phyloP scores from a whole-genome alignment of 2,888 invertebrate genomes.

The Panzeria rudis region DNA sequence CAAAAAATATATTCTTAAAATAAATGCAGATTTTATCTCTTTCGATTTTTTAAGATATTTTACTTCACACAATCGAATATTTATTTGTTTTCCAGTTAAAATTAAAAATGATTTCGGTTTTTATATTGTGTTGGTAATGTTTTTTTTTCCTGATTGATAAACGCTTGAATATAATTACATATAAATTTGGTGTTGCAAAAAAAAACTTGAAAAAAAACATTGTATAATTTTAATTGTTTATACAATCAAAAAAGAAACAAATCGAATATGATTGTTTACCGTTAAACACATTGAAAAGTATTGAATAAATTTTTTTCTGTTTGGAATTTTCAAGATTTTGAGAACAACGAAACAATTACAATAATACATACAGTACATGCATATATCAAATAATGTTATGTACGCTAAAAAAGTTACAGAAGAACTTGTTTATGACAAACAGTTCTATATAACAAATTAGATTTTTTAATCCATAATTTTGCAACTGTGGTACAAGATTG shows the following conservation, averaged over 20 bases:
- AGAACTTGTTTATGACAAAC: not conserved
- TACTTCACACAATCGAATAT: conserved; percentile 3
- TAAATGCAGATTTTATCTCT: not conserved
- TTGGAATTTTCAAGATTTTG: conserved; percentile 26
- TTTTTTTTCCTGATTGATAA: conserved; percentile 18
- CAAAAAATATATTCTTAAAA: conserved; percentile 9
- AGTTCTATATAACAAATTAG: no score
- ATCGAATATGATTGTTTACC: conserved; percentile 12
- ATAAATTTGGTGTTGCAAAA: conserved; percentile 32
- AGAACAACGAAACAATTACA: not conserved
- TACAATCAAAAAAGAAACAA: conserved; percentile 7
- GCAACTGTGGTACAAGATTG: no score
- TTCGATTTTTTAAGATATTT: not conserved
- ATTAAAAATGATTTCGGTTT: conserved; percentile 10
- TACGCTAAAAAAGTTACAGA: not conserved
- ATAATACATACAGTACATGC: no score
- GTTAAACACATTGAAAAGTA: not conserved
- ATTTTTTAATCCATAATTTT: no score
- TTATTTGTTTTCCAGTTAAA: conserved; percentile 9
- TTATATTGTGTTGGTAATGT: conserved; percentile 2
- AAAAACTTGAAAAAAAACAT: conserved; percentile 1
- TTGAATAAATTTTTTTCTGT: not conserved
- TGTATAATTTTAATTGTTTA: conserved; percentile 42
- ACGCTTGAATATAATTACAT: conserved; percentile 17
- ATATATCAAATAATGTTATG: not conserved